Base-by-base conservation (phyloP, 2,113 vertebrate species). In the Mustelus asterias region DNA sequence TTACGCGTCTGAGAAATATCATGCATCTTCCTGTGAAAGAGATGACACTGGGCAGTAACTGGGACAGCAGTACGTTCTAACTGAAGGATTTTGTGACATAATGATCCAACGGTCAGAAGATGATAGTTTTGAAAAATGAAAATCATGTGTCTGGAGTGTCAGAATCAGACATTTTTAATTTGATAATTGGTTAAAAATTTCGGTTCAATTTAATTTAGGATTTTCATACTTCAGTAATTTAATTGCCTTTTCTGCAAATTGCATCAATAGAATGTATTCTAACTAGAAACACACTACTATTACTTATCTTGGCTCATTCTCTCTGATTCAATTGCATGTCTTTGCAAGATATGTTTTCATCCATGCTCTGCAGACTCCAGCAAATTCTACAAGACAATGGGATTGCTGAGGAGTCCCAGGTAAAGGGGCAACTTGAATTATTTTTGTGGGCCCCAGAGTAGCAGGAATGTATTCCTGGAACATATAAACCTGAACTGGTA, bases 181-280 rank as follows among this genome's bases (percentile, higher is more conserved):
- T 44, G 41, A 54, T 48, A 70, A 95, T 72, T 72, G 67, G 41
- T 93, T 93, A 93, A 65, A 70, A 26, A 26, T 54, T 70, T 76
- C 3, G 33, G 48, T 9, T 72, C 65, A 76, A 72, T 33, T 65
- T 69, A 69, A 16, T 44, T 13, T 41, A 65, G 41, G 29, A 41
- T 22, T 90, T 95, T 95, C 67, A 72, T 76, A 72, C 37, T 54
- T 70, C 94, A 95, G 69, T 54, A 41, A 95, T 72, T 94, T 54
- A 95, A 72, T 95, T 95, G 41, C 48, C 48, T 72, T 72, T 54
- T 26, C 4, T 54, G 26, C 33, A 48, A 95, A 95, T 95, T 72
- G 41, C 65, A 95, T 54, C 26, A 9, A 26, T 41, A 29, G 20
- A 16, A 48, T 72, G 41, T 29, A 95, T 72, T 95, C 13, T 26